Base-by-base conservation (phyloP, 2,888 invertebrate genomes). In the Caradrina kadenii region DNA sequence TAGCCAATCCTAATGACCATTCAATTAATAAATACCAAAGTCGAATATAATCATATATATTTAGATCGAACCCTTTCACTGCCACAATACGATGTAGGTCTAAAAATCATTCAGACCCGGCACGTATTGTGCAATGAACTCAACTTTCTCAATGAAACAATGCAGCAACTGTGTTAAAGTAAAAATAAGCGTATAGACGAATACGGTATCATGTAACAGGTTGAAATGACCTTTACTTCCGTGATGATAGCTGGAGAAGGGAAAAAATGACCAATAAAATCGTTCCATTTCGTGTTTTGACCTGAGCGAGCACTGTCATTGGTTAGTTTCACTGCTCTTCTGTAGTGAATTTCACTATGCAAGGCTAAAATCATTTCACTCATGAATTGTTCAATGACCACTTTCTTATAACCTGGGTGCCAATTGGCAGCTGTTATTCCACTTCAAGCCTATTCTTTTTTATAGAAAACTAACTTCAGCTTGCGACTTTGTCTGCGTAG, bases 141-240 rank as follows among this genome's bases (percentile, higher is more conserved):
- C 55, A 2, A 22, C 70, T 70, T 63, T 76, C 71, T 52, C 63
- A 11, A 52, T 10, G 8, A 70, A 56, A 70, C 60, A 76, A 74
- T 53, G 26, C 42, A 35, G 39, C 49, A 48, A 50, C 63, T 42
- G 7, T 42, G 6, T 42, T 55, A 0, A 19, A 22, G 39, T 17
- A 42, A 63, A 75, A 63, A 76, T 6, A 58, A 59, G 10, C 58
- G 22, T 19, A 35, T 11, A 45, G 31, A 2, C 1, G 8, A 35
- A 22, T n/a, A 31, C 22, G 15, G 11, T 49, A 21, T 55, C 4
- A 22, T 19, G 4, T 31, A 35, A 52, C 13, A 52, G 19, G 13
- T 5, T n/a, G 31, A 10, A 49, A 35, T 19, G 2, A 64, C 19
- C 15, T 22, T 45, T 6, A 22, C 1, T 42, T 69, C 15, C 13